Evolutionary conservation across 2,888 invertebrate species (phyloP).

Genomic region (Daptonema setosum): DNA sequence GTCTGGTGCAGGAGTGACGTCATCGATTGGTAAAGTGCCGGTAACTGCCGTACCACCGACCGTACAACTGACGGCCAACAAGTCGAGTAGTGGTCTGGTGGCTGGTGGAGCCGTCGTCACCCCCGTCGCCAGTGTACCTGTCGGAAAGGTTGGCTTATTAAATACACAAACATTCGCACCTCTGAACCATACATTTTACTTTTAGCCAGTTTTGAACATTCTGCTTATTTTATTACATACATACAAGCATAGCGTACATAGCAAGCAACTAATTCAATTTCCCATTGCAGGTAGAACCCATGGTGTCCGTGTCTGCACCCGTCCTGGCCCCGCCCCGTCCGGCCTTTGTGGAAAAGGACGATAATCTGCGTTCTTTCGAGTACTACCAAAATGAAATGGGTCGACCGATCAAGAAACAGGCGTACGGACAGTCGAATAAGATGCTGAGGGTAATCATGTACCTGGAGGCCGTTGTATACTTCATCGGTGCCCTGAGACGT

Average conservation of each 20-base stretch:
- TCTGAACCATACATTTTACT: too few species aligned
- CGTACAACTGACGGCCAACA: neutral
- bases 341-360: neutral
- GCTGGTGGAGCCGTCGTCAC: too few species aligned
- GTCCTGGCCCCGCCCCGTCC: neutral
- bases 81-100: too few species aligned
- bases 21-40: neutral
- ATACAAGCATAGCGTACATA: too few species aligned
- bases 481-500: neutral
- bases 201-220: too few species aligned
- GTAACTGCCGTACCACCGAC: neutral
- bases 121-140: too few species aligned
- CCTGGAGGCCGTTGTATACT: neutral
- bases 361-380: neutral
- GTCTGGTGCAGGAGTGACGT: neutral
- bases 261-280: too few species aligned
- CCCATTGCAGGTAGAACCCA: too few species aligned
- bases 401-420: neutral
- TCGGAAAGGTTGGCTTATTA: too few species aligned
- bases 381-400: neutral
- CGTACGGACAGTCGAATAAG: neutral
- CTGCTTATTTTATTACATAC: too few species aligned
- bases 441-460: neutral
- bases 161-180: too few species aligned
- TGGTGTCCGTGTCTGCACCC: neutral